Evolutionary conservation across 2,113 vertebrate genomes (phyloP).

Genomic region (Rhinichthys klamathensis): DNA sequence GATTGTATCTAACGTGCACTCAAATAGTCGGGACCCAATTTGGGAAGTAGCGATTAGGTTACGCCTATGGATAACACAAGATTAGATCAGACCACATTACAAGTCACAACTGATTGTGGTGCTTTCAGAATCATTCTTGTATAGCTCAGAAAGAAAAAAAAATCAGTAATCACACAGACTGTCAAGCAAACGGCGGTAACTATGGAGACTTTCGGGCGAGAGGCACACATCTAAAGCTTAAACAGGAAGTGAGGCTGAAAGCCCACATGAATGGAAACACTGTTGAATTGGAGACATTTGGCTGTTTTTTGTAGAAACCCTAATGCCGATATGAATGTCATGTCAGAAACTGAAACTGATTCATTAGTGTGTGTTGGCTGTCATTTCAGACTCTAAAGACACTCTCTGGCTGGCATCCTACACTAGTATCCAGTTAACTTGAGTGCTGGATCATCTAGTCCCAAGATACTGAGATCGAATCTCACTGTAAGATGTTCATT

Average conservation of each 20-base stretch:
- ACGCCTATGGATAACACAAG: neutral
- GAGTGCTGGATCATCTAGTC: slow-evolving; percentile 12
- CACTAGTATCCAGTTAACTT: neutral
- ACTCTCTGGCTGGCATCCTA: neutral
- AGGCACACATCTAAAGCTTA: neutral
- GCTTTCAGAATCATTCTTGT: neutral
- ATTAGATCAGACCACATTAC: slow-evolving; percentile 28
- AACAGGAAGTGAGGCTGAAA: slow-evolving; percentile 3
- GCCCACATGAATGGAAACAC: slow-evolving; percentile 25
- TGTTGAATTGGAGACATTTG: slow-evolving; percentile 15
- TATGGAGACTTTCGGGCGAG: neutral
- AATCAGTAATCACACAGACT: neutral
- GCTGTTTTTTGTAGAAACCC: slow-evolving; percentile 2
- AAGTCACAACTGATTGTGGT: neutral
- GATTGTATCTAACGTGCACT: neutral
- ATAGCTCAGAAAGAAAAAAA: neutral
- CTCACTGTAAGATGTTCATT: neutral
- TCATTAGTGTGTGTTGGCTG: slow-evolving; percentile 1
- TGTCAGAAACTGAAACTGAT: slow-evolving; percentile 33
- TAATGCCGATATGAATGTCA: slow-evolving; percentile 13
- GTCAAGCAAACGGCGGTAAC: neutral
- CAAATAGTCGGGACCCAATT: neutral
- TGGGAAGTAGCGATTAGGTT: neutral
- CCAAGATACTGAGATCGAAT: slow-evolving; percentile 12
- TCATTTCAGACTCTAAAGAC: slow-evolving; percentile 15